phyloP scores from a whole-genome alignment of 2,113 vertebrate genomes.

The Hippolais icterina region DNA sequence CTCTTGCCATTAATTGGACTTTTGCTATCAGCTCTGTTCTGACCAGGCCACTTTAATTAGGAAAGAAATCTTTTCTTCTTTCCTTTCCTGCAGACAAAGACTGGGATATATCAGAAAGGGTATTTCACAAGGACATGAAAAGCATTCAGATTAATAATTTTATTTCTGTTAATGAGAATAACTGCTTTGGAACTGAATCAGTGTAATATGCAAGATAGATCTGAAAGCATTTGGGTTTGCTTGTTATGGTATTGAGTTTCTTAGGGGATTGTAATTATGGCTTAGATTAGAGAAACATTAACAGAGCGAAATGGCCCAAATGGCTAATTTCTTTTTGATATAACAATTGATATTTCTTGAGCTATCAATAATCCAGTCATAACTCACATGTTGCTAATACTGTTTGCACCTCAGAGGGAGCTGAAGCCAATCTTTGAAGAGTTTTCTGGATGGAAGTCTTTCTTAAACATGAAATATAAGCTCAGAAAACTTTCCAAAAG shows the following conservation, averaged over 20 bases:
- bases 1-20: background rate
- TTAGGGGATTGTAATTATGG: background rate
- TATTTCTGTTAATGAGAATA: background rate
- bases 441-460: background rate
- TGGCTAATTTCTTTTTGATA: background rate
- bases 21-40: background rate
- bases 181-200: background rate
- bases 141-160: background rate
- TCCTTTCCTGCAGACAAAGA: background rate
- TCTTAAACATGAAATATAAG: background rate
- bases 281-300: background rate
- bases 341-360: background rate
- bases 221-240: background rate
- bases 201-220: background rate
- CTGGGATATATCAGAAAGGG: background rate
- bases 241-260: background rate
- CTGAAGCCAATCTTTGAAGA: background rate
- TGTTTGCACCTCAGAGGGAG: background rate
- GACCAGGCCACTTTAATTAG: background rate
- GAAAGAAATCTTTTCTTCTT: background rate
- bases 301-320: background rate
- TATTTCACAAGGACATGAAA: background rate
- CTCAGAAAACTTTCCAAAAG: background rate
- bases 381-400: background rate
- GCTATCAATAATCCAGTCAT: background rate